Conservation (phyloP, 2,888 invertebrate genomes). For the Philopedon plagiatum region DNA sequence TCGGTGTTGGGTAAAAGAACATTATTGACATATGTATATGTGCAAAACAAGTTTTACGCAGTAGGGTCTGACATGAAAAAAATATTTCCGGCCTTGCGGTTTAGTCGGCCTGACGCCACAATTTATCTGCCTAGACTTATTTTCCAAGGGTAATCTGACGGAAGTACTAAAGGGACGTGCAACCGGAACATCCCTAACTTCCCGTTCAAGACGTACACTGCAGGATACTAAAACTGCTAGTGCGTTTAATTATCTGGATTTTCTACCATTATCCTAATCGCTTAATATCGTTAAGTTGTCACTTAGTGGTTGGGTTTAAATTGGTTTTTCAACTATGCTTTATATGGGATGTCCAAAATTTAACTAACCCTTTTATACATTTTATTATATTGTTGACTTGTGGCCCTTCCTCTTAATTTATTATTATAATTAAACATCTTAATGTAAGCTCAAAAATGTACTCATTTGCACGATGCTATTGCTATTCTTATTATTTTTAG, state of each 20-base stretch:
- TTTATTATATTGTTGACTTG: too few relatives aligned
- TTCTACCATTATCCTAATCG: neutral
- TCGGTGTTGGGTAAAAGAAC: neutral
- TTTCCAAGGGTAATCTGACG: conserved; percentile 41
- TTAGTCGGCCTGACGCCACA: conserved; percentile 27
- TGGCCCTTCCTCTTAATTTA: too few relatives aligned
- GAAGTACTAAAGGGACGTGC: conserved; percentile 45
- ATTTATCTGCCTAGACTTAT: conserved; percentile 35
- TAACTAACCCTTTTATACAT: too few relatives aligned
- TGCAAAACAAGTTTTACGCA: conserved; percentile 18
- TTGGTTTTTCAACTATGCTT: neutral
- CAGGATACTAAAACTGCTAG: conserved; percentile 37
- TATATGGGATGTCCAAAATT: too few relatives aligned
- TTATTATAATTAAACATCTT: too few relatives aligned
- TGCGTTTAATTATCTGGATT: conserved; percentile 32
- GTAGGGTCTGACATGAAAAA: conserved; percentile 19
- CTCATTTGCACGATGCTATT: too few relatives aligned
- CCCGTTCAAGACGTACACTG: conserved; percentile 36
- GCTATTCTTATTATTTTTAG: too few relatives aligned
- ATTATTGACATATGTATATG: neutral
- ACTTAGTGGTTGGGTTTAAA: neutral
- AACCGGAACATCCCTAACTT: conserved; percentile 38
- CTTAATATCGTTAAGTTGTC: neutral
- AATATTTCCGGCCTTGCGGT: conserved; percentile 15
- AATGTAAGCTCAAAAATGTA: too few relatives aligned